These are phyloP conservation scores for Osmoderma eremita DNA, from an alignment of 2,888 invertebrate genomes.

Conservation along the genomic window DNA sequence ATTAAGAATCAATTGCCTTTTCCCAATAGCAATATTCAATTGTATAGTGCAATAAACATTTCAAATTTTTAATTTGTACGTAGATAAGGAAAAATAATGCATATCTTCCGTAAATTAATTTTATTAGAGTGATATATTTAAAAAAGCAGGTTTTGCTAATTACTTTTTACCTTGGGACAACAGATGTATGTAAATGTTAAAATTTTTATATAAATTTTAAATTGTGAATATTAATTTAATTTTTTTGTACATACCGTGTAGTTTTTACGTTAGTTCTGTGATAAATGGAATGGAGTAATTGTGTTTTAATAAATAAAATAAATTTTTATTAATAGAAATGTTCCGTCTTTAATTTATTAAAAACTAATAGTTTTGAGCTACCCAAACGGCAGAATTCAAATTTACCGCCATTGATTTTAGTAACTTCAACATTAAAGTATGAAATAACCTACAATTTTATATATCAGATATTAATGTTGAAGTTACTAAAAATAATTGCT, in stretches of 20 bases:
- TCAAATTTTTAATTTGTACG: not conserved
- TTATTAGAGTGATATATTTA: no score
- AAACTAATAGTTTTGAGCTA: no score
- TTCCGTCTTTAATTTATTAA: no score
- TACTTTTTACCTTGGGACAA: no score
- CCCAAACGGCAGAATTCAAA: no score
- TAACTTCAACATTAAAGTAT: no score
- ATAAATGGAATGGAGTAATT: slow-evolving; percentile 37
- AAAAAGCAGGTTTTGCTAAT: no score
- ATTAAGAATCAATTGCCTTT: not conserved
- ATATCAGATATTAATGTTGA: no score
- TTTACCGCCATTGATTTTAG: no score
- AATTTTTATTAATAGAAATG: slow-evolving; percentile 10
- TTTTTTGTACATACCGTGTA: slow-evolving; percentile 33
- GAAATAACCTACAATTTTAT: no score
- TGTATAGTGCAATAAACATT: not conserved
- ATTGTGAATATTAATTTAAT: slow-evolving; percentile 37
- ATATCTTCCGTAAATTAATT: not conserved
- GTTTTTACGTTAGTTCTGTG: slow-evolving; percentile 37
- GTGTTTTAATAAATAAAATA: slow-evolving; percentile 29
- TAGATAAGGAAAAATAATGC: not conserved
- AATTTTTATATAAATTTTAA: slow-evolving; percentile 25
- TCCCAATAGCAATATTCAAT: no score
- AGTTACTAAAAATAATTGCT: no score
- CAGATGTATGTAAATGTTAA: not conserved